Percentiles rank a stretch among this genome's conserved stretches.
Evolutionary conservation across 2,888 invertebrate genomes (phyloP).

Genomic region (Rhimphoctona megacephalus): DNA sequence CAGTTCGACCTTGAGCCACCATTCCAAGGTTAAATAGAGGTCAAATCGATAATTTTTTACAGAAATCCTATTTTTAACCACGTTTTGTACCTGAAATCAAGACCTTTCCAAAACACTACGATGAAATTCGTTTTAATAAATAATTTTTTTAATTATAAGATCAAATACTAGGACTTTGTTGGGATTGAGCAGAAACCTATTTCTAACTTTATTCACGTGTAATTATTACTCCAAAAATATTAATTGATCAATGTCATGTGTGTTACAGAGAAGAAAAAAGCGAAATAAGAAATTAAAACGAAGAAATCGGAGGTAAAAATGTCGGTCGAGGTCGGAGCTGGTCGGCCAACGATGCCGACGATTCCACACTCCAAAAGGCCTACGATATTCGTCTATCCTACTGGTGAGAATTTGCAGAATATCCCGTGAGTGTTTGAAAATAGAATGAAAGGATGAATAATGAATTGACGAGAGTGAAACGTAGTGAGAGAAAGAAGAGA

Average conservation of each 20-base stretch:
- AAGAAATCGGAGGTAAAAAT: constrained; percentile 68
- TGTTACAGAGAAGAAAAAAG: constrained; percentile 54
- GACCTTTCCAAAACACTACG: neutral
- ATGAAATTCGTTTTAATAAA: neutral
- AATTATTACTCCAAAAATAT: neutral
- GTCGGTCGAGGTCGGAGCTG: constrained; percentile 80
- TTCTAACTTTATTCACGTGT: neutral
- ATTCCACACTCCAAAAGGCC: constrained; percentile 89
- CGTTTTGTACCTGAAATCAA: neutral
- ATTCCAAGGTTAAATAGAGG: neutral
- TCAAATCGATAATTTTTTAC: neutral
- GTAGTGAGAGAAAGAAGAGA: neutral
- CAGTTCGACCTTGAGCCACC: neutral
- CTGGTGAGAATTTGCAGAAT: constrained; percentile 86
- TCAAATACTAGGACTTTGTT: too few species aligned
- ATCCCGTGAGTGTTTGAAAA: neutral
- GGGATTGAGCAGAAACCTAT: neutral
- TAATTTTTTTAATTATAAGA: neutral
- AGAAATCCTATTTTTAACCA: neutral
- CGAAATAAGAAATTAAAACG: constrained; percentile 29
- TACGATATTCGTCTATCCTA: constrained; percentile 90
- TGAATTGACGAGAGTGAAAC: constrained; percentile 11
- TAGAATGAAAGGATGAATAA: constrained; percentile 49
- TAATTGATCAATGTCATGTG: constrained; percentile 8
- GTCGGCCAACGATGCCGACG: constrained; percentile 82